Base-by-base conservation (phyloP, 2,113 vertebrate species). In the Promerops cafer region DNA sequence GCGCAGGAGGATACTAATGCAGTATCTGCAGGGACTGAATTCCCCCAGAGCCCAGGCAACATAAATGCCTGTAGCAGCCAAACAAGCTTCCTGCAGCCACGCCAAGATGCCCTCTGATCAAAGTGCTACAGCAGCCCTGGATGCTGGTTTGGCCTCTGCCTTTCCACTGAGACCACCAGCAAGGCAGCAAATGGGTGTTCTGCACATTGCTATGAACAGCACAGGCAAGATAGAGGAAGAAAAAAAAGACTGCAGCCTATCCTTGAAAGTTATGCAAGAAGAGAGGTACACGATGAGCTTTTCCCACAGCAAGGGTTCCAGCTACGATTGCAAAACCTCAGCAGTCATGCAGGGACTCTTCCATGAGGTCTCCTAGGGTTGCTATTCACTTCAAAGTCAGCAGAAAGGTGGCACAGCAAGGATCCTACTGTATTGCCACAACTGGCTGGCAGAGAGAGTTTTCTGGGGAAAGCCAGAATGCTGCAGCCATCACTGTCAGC, bases 231-330 rank as follows among this genome's bases (percentile, higher is more conserved):
- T 5, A 76, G 47, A 42, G 63, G 45, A 89, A 68, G 19, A 4
- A 44, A 83, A 77, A 39, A 50, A 60, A 61, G 75, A 54, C 63
- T 17, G 21, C 63, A 80, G 83, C 69, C 77, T 54, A 47, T 18
- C 69, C 56, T 64, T 52, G 35, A 74, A 50, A 66, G 60, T 78
- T 90, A 56, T 3, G 69, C 72, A 95, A 90, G 83, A 76, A 30
- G 79, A 87, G 83, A 92, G 69, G 91, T 78, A 82, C 83, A 74
- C 2, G 0, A 44, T 39, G 77, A 89, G 80, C 93, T 84, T 87
- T 89, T 94, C 77, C 89, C 87, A 78, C 72, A 82, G 59, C 80
- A 84, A 37, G 59, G 49, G 35, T 89, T 91, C 91, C 89, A 94
- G 72, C 86, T 88, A 39, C 0, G 12, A 84, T 40, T 84, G 94